phyloP scores from a whole-genome alignment of 2,113 vertebrate genomes.

The Pyrgilauda ruficollis region DNA sequence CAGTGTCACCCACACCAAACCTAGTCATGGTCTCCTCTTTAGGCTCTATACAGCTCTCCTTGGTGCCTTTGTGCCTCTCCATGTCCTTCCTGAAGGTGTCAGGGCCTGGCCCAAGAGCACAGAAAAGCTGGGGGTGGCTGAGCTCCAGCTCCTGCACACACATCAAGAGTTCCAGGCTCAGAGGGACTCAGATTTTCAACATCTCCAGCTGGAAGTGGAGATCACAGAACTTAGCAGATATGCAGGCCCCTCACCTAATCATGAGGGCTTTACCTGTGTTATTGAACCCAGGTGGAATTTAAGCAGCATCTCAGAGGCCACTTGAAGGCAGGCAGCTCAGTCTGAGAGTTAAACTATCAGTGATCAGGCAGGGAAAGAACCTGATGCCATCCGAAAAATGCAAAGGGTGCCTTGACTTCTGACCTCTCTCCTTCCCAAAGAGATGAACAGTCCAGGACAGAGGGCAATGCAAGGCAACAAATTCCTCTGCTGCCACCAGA shows the following conservation, averaged over 20 bases:
- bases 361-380: neutral
- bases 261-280: neutral
- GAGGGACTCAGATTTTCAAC: neutral
- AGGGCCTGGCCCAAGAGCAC: neutral
- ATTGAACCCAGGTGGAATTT: neutral
- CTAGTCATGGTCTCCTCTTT: neutral
- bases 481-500: neutral
- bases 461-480: neutral
- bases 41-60: neutral
- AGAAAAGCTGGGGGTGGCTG: neutral
- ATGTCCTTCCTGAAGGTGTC: neutral
- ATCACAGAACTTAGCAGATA: neutral
- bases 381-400: neutral
- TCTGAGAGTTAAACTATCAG: neutral
- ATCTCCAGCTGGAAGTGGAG: neutral
- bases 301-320: constrained; percentile 10
- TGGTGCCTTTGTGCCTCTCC: neutral
- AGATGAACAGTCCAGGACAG: neutral
- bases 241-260: neutral
- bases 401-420: neutral
- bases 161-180: neutral
- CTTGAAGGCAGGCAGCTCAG: neutral
- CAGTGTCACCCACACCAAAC: neutral
- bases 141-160: neutral
- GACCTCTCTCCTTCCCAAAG: neutral